phyloP scores from a whole-genome alignment of 2,797 vertebrate species.

The Pogonophryne albipinna region DNA sequence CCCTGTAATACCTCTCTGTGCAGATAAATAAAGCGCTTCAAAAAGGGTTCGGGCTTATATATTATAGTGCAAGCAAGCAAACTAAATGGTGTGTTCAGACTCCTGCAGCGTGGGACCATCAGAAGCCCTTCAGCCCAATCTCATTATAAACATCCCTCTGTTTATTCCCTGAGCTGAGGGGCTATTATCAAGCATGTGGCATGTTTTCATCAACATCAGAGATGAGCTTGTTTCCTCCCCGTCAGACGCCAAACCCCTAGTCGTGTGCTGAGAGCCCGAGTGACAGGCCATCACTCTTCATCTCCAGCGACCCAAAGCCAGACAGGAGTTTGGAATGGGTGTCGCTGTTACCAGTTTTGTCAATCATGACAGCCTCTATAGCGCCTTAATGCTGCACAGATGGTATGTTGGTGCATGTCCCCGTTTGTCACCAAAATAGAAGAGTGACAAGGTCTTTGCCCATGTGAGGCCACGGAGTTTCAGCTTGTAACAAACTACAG shows the following conservation, averaged over 20 bases:
- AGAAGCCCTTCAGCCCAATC: constrained; percentile 68
- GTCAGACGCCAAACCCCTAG: constrained; percentile 58
- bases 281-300: constrained; percentile 83
- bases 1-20: constrained; percentile 42
- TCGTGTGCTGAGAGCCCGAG: constrained; percentile 60
- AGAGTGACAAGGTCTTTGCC: constrained; percentile 60
- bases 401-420: constrained; percentile 68
- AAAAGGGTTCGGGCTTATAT: constrained; percentile 49
- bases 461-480: constrained; percentile 44
- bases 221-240: constrained; percentile 68
- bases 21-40: constrained; percentile 68
- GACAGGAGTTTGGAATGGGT: constrained; percentile 72
- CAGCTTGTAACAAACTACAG: constrained; percentile 31
- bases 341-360: constrained; percentile 77
- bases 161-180: constrained; percentile 72
- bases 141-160: constrained; percentile 76
- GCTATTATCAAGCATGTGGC: constrained; percentile 78
- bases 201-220: constrained; percentile 70
- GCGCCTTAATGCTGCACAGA: constrained; percentile 77
- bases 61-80: constrained; percentile 54
- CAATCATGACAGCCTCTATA: constrained; percentile 74
- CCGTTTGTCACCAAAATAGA: constrained; percentile 72
- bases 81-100: constrained; percentile 64
- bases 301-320: constrained; percentile 74
- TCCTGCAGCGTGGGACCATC: constrained; percentile 60